phyloP scores from a whole-genome alignment of 2,888 invertebrate genomes.

The Hirtodrosophila confusa region DNA sequence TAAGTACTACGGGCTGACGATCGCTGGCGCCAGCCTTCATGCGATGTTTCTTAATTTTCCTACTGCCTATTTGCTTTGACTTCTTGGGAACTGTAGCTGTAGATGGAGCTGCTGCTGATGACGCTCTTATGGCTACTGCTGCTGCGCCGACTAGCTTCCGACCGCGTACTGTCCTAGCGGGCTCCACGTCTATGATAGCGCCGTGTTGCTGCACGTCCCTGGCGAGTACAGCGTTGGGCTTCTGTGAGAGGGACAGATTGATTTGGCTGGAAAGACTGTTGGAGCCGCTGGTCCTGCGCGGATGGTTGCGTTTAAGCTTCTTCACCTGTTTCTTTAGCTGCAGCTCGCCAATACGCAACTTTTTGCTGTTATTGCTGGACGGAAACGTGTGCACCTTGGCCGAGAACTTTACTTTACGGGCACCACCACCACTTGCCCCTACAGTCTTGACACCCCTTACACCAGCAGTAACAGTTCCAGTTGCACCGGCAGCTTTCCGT shows the following conservation, averaged over 20 bases:
- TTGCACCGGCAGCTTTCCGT: slow-evolving; percentile 21
- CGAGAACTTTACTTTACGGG: slow-evolving; percentile 63
- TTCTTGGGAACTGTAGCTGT: not conserved
- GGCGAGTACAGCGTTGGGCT: not conserved
- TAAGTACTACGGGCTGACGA: not conserved
- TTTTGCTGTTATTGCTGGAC: slow-evolving; percentile 23
- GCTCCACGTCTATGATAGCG: slow-evolving; percentile 11
- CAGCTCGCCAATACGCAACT: slow-evolving; percentile 49
- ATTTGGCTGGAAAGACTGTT: slow-evolving; percentile 21
- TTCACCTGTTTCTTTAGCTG: slow-evolving; percentile 48
- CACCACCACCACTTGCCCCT: slow-evolving; percentile 1
- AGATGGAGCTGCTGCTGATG: not conserved
- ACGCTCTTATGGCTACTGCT: not conserved
- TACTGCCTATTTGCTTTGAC: not conserved
- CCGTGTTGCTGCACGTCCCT: slow-evolving; percentile 22
- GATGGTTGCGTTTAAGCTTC: slow-evolving; percentile 36
- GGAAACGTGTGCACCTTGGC: slow-evolving; percentile 55
- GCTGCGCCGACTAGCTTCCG: not conserved
- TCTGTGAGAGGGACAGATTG: slow-evolving; percentile 12
- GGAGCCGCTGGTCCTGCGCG: slow-evolving; percentile 7
- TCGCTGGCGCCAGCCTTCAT: slow-evolving; percentile 27
- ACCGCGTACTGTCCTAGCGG: not conserved
- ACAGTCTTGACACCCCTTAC: no score
- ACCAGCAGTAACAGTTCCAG: not conserved
- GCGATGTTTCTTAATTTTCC: slow-evolving; percentile 18